A percentile compares a stretch with the other conserved stretches of the same genome.
Conservation (phyloP, 2,888 invertebrate species). For the Tetanocera ferruginea region DNA sequence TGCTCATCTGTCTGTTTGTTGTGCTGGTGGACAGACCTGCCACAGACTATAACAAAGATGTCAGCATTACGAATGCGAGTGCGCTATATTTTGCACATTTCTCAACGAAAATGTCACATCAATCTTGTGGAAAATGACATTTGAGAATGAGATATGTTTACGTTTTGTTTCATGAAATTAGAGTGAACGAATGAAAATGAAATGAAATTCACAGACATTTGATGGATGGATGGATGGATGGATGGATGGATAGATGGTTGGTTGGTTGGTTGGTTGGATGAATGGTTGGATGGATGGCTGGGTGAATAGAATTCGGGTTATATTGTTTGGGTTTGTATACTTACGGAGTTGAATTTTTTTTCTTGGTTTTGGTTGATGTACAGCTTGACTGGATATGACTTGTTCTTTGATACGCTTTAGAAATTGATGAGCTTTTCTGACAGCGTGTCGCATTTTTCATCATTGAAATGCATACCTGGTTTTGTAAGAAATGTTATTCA, state of each 20-base stretch:
- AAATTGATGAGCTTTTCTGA: too few relatives aligned
- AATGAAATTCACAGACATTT: slow-evolving; percentile 20
- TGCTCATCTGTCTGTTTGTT: not conserved
- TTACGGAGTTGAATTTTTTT: too few relatives aligned
- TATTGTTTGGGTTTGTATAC: not conserved
- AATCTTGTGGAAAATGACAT: slow-evolving; percentile 55
- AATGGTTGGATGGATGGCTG: too few relatives aligned
- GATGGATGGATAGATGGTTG: too few relatives aligned
- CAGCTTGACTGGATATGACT: too few relatives aligned
- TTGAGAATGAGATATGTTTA: slow-evolving; percentile 24
- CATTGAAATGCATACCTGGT: too few relatives aligned
- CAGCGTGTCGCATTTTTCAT: too few relatives aligned
- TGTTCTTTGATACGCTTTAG: too few relatives aligned
- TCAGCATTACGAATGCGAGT: slow-evolving; percentile 45
- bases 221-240: slow-evolving; percentile 4
- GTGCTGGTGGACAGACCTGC: slow-evolving; percentile 37
- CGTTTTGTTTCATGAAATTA: slow-evolving; percentile 26
- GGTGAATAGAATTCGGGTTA: not conserved
- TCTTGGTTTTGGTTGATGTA: too few relatives aligned
- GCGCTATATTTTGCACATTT: slow-evolving; percentile 46
- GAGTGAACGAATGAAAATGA: slow-evolving; percentile 20
- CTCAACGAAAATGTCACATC: slow-evolving; percentile 61
- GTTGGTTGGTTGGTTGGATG: too few relatives aligned
- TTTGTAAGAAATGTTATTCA: too few relatives aligned
- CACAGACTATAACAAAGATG: slow-evolving; percentile 45